Evolutionary conservation across 2,888 invertebrate genomes (phyloP).

Genomic region (Parelbella ahira): DNA sequence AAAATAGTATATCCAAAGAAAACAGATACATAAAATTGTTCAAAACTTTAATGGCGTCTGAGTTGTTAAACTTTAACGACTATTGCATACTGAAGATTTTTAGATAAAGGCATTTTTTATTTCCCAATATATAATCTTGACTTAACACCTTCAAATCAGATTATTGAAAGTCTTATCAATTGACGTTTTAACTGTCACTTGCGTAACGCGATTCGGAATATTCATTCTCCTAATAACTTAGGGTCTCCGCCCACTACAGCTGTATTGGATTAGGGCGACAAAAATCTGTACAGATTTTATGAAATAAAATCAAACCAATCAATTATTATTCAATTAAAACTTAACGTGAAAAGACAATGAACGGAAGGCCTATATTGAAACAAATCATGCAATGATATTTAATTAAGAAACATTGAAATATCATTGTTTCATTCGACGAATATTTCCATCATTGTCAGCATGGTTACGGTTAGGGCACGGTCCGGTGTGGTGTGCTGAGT

Average conservation of each 20-base stretch:
- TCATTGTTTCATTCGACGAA: slow-evolving; percentile 1
- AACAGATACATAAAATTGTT: slow-evolving; percentile 6
- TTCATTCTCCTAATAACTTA: slow-evolving; percentile 8
- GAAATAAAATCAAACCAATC: too few species aligned
- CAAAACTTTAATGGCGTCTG: not conserved
- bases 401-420: too few species aligned
- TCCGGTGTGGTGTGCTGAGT: slow-evolving; percentile 8
- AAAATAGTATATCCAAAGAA: too few species aligned
- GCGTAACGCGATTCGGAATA: slow-evolving; percentile 21
- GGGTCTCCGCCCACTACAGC: slow-evolving; percentile 1
- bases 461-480: not conserved
- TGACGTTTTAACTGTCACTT: slow-evolving; percentile 20
- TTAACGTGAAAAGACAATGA: too few species aligned
- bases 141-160: slow-evolving; percentile 23
- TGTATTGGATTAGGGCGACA: not conserved
- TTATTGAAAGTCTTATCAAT: slow-evolving; percentile 23
- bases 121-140: slow-evolving; percentile 19
- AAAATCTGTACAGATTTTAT: too few species aligned
- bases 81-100: not conserved
- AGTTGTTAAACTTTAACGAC: slow-evolving; percentile 14
- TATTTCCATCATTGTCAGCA: not conserved
- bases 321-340: too few species aligned
- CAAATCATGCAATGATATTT: too few species aligned
- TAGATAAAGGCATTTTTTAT: slow-evolving; percentile 6
- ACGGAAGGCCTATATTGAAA: too few species aligned